Base-by-base conservation (phyloP, 1,140 invertebrate species). In the Neodiprion fabricii region DNA sequence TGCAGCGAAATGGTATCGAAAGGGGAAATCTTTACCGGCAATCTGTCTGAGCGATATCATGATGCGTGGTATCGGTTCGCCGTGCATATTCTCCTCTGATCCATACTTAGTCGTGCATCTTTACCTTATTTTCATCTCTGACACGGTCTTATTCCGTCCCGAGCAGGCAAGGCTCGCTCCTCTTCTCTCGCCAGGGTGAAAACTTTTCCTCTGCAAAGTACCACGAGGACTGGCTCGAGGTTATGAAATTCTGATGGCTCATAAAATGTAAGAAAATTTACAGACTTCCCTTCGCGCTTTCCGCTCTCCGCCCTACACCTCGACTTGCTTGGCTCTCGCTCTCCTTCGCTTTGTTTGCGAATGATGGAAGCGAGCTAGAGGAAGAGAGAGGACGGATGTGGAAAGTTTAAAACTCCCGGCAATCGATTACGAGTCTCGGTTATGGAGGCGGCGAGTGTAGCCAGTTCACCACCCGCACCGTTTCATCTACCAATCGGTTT, bases 211-310 rank as follows among this genome's bases (percentile, higher is more conserved):
- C 85, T 84, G 87, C 85, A 87, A 88, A 88, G 87, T 88, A 88
- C 86, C 85, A 87, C 85, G 85, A 86, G 86, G 85, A 88, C 87
- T 88, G 87, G 85, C 87, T 87, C 85, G 86, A 87, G 86, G 86
- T 89, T 88, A 89, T 88, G 87, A 88, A 89, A 88, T 89, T 89
- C 86, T 89, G 87, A 89, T 89, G 86, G 86, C 85, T 89, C 87
- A 88, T 89, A 89, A 88, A 89, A 89, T 88, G 86, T 88, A 89
- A 87, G 87, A 89, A 89, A 89, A 88, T 88, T 89, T 88, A 89
- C 87, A 89, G 87, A 87, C 86, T 86, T 85, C 78, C 78, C 79
- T 82, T 76, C 74, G 77, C 77, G 73, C 75, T 74, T 75, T 78
- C 76, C 76, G 74, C 70, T 70, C 74, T 76, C 70, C 76, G 71